Base-by-base conservation (phyloP, 2,888 invertebrate genomes). In the Drosophila phalerata region DNA sequence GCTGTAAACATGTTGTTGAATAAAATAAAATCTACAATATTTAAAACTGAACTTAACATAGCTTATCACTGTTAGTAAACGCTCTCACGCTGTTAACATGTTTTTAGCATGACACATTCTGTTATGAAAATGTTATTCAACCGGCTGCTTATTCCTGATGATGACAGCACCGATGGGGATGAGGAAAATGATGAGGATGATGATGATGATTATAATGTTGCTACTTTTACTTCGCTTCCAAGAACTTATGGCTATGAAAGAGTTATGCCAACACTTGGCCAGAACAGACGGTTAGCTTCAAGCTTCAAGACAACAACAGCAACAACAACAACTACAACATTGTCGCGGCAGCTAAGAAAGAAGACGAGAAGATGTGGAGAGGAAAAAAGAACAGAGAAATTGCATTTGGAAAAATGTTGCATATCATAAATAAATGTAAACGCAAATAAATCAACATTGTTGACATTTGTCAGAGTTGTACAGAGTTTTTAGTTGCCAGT, bases 371-470 rank as follows among this genome's bases (percentile, higher is more conserved):
- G 5, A 38, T 28, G 28, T 8, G 15, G 11, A 13, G 10, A 19
- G 11, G 11, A 11, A 25, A 19, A 25, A n/a, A 15, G 37, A 58
- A 81, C 69, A 76, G 57, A 81, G 67, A 88, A 85, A 88, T 85
- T 79, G 85, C 83, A 83, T 83, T 87, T 83, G 68, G 56, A 78
- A 86, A 88, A 85, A 85, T 85, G 88, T 85, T 83, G 85, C 86
- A 88, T 83, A 85, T 85, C 88, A 88, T 88, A 85, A 88, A 88
- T 88, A 88, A 85, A 88, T 85, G 86, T 88, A 69, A 88, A 77
- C 76, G 88, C 80, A 85, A 88, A 85, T 85, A 85, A 85, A 85
- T 85, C 85, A 88, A 85, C 86, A 83, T 83, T 86, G 88, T 74
- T 88, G 85, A 85, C 86, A 88, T 88, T 85, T 85, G 80, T 85